Evolutionary conservation across 1,140 invertebrate genomes (phyloP), one percentile per base, ranked within the genome.

Genomic region (Zelostemma sp.): DNA sequence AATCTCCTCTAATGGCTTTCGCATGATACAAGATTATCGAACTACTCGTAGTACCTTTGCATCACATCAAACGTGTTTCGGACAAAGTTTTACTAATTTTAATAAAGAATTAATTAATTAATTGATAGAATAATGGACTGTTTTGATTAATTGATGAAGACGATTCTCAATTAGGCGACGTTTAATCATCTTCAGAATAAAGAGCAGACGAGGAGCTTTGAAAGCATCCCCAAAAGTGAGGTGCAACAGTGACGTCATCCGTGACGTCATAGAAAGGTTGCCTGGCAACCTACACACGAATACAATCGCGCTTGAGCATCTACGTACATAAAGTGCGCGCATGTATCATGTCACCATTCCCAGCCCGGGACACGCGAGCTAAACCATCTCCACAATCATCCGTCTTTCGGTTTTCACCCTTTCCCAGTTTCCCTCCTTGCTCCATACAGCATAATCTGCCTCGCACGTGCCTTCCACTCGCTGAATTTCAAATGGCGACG

Each of bases 211-310:
- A n/a, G n/a, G n/a, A n/a, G n/a, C n/a, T n/a, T n/a, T n/a, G n/a
- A n/a, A n/a, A n/a, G n/a, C n/a, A n/a, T n/a, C n/a, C n/a, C n/a
- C 54, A 57, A 57, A 50, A 25, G 61, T 45, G 35, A 47, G 14
- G 50, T 31, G 50, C 19, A 41, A 21, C 33, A 28, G 54, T 65
- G 62, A 65, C 62, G 62, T 65, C 62, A 65, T 35, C 11, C 33
- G 41, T 65, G 62, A 65, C 58, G 62, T 65, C 62, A 65, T 65
- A 65, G 54, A 53, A 58, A 33, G 62, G 62, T 63, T 56, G 60
- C 62, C 54, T 65, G 58, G 62, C 62, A 65, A 65, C 62, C 53
- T 47, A 65, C 40, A 57, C 54, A 65, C 62, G 33, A 51, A 49
- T 33, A 33, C 49, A 49, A 53, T 53, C 48, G 43, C 51, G 25